These are phyloP conservation scores for Trichechus manatus DNA, from an alignment of 2,113 vertebrate genomes.

Conservation along the genomic window DNA sequence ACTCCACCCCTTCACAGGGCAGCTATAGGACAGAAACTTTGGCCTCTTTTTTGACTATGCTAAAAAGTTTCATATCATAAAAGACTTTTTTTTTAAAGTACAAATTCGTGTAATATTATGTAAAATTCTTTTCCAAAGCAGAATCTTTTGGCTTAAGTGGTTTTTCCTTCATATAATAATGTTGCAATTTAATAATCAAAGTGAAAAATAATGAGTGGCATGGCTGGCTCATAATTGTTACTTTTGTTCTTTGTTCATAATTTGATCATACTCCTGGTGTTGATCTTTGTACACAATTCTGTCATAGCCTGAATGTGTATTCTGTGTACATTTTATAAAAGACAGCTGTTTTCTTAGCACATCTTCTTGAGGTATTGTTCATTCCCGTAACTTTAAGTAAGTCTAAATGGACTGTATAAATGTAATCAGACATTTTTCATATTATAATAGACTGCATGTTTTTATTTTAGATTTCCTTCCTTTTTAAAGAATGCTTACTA, in stretches of 20 bases:
- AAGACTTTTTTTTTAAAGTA: neutral
- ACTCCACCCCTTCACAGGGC: neutral
- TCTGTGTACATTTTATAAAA: neutral
- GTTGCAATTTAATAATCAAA: neutral
- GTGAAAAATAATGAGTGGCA: neutral
- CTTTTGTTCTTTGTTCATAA: neutral
- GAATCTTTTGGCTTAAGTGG: neutral
- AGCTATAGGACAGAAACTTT: neutral
- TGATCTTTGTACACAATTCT: neutral
- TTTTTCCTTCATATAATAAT: neutral
- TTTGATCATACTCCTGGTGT: neutral
- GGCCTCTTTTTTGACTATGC: neutral
- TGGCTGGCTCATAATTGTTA: neutral
- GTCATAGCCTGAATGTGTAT: neutral
- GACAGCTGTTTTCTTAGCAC: neutral
- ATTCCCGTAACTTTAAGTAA: neutral
- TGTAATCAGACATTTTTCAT: neutral
- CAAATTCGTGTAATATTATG: neutral
- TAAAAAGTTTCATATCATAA: neutral
- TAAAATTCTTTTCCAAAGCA: neutral
- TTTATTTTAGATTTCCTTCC: neutral
- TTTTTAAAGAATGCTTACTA: neutral
- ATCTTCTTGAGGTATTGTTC: neutral
- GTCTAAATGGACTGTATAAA: neutral
- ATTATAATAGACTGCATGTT: neutral